Evolutionary conservation across 2,888 invertebrate species (phyloP).

Genomic region (Patella depressa): DNA sequence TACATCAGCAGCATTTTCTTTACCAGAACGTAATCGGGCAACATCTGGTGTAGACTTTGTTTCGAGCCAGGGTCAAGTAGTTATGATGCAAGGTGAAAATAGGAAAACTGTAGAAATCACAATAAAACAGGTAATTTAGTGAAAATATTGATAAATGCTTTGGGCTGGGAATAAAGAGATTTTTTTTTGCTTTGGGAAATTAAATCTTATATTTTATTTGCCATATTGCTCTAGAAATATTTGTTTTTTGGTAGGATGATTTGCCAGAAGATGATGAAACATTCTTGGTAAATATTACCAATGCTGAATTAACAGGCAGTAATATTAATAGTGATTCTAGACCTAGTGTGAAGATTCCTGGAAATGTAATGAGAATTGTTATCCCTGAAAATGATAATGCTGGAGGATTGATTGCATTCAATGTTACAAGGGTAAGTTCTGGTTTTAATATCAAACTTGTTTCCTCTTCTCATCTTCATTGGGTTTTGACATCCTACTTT

Average conservation of each 20-base stretch:
- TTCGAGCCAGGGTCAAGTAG: conserved; percentile 54
- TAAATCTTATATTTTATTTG: not conserved
- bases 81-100: conserved; percentile 54
- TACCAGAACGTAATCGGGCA: conserved; percentile 50
- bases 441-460: too few species aligned
- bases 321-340: conserved; percentile 44
- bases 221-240: not conserved
- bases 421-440: conserved; percentile 61
- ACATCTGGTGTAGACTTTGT: conserved; percentile 65
- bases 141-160: not conserved
- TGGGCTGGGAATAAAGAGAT: not conserved
- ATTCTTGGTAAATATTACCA: conserved; percentile 66
- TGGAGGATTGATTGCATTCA: conserved; percentile 64
- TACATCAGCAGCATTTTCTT: conserved; percentile 46
- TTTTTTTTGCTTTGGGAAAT: conserved; percentile 1
- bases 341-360: conserved; percentile 62
- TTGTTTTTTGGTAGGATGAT: conserved; percentile 52
- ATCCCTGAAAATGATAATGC: conserved; percentile 69
- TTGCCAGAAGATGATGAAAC: conserved; percentile 66
- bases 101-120: conserved; percentile 55
- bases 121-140: conserved; percentile 58
- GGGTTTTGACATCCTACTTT: too few species aligned
- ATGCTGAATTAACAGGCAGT: conserved; percentile 52
- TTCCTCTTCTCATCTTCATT: too few species aligned
- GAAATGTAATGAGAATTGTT: conserved; percentile 53